Conservation (phyloP, 2,797 vertebrate genomes). For the Chrysocyon brachyurus region DNA sequence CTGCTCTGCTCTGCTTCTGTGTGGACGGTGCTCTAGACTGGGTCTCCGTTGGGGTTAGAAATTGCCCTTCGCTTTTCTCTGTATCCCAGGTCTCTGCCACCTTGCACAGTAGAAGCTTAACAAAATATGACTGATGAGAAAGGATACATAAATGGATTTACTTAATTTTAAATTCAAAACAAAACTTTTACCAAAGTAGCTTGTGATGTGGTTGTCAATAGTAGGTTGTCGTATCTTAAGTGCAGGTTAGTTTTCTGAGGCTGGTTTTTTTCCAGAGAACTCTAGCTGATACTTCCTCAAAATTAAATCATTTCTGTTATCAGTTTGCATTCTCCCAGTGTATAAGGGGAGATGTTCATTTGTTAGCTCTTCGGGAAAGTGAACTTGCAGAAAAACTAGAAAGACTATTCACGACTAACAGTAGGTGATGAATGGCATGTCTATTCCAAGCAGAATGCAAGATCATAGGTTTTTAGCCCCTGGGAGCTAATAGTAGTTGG, state of each 20-base stretch:
- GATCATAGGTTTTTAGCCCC: neutral
- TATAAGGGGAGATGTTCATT: neutral
- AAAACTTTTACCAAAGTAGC: neutral
- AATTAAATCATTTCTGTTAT: neutral
- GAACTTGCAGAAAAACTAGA: neutral
- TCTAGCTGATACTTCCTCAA: neutral
- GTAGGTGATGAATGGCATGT: neutral
- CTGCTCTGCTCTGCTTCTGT: neutral
- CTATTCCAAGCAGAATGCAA: neutral
- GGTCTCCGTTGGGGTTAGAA: neutral
- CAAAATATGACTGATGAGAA: neutral
- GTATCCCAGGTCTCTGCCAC: neutral
- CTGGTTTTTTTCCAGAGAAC: neutral
- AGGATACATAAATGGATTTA: neutral
- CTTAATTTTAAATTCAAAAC: neutral
- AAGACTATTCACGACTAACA: neutral
- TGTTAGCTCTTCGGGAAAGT: neutral
- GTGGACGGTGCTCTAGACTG: accelerated
- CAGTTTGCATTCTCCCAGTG: neutral
- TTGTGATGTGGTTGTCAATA: neutral
- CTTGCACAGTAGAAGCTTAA: neutral
- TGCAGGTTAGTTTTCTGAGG: neutral
- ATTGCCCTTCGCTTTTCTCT: neutral
- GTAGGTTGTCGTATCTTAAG: neutral
- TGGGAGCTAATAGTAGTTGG: no score